Base-by-base conservation (phyloP, 2,888 invertebrate species). In the Dilophus febrilis region DNA sequence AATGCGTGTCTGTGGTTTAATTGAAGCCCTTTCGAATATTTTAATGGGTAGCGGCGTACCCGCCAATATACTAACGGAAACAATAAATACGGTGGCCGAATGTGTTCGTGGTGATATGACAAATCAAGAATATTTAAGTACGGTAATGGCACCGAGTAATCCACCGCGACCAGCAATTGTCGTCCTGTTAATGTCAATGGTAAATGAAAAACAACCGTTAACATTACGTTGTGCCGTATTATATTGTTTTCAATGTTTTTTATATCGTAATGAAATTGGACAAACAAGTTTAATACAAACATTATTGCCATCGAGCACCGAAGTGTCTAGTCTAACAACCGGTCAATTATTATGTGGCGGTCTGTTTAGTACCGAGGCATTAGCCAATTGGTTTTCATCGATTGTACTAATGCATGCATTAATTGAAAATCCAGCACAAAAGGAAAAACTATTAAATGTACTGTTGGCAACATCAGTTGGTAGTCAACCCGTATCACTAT, bases 11-110 rank as follows among this genome's bases (percentile, higher is more conserved):
- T 84, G 83, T 31, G 87, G 87, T 4, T 64, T 94, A 36, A 62
- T 92, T 17, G 76, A 81, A 53, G 74, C 77, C 3, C 61, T 98
- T 11, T 92, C 92, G 53, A 77, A 78, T 48, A 87, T 95, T 46
- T 62, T 98, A 33, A 91, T 98, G 87, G 86, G 92, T 0, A 86
- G 82, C 55, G 95, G 95, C 0, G 91, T 97, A 0, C 95, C 97
- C 0, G 91, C 91, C 0, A 92, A 97, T 57, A 87, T 97, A 37
- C 65, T 97, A 35, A 91, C 92, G 1, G 95, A 95, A 68, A 90
- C 91, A 0, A 95, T 98, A 46, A 90, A 82, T 54, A 82, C 94
- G 0, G 91, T 95, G 0, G 88, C 85, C 0, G 95, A 99, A 65
- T 81, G 88, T 1, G 88, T 97, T 35, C 55, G 62, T 4, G 97